These are phyloP conservation scores for Oncorhynchus mykiss DNA, from an alignment of 2,113 vertebrate genomes.

Conservation along the genomic window DNA sequence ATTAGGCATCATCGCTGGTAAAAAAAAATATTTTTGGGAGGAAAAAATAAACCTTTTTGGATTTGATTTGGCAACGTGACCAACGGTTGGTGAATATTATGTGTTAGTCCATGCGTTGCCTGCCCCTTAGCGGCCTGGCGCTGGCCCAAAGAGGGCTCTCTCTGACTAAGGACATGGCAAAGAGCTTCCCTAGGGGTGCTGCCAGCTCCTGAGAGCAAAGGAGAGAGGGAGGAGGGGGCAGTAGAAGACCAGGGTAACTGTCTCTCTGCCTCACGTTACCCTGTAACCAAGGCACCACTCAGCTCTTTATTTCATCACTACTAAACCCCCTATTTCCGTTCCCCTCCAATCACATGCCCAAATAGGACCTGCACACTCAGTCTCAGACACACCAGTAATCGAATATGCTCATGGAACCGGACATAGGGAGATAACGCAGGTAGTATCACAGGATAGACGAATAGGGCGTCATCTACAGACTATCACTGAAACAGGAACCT, in stretches of 20 bases:
- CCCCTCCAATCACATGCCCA: constrained; percentile 14
- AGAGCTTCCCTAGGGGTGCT: constrained; percentile 50
- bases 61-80: constrained; percentile 2
- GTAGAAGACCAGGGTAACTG: constrained; percentile 66
- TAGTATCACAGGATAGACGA: constrained; percentile 14
- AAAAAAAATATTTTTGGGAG: background rate
- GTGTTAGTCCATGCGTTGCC: constrained; percentile 23
- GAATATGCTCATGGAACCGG: constrained; percentile 41
- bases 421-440: background rate
- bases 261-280: constrained; percentile 55
- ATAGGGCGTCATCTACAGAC: constrained; percentile 15
- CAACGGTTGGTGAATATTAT: constrained; percentile 3
- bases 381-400: constrained; percentile 45
- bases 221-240: constrained; percentile 49
- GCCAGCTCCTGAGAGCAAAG: constrained; percentile 46
- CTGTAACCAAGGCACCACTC: constrained; percentile 50
- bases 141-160: constrained; percentile 74
- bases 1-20: background rate
- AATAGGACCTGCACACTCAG: constrained; percentile 32
- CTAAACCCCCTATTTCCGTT: constrained; percentile 11
- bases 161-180: constrained; percentile 60
- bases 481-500: background rate
- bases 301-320: constrained; percentile 40
- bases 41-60: background rate
- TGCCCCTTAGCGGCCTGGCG: constrained; percentile 27